Evolutionary conservation across 2,797 vertebrate species (phyloP).

Genomic region (Poeciliopsis gracilis): DNA sequence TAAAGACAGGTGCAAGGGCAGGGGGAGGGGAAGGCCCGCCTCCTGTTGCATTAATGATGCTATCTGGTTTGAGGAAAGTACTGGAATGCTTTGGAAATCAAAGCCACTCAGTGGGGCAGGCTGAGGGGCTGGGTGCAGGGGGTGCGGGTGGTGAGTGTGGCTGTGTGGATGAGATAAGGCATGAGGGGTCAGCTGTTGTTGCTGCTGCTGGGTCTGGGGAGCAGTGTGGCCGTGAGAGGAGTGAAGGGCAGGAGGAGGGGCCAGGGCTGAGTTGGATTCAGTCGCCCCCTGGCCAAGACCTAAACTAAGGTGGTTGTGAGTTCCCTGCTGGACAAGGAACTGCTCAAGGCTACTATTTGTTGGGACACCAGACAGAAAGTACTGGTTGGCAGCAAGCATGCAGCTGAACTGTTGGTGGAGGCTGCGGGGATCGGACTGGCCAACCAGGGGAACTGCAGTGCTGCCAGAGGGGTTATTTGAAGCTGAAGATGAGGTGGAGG

Average conservation of each 20-base stretch:
- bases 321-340: conserved; percentile 85
- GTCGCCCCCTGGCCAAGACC: conserved; percentile 75
- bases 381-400: conserved; percentile 87
- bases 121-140: conserved; percentile 83
- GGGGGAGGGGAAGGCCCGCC: conserved; percentile 81
- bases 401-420: conserved; percentile 88
- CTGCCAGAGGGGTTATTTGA: conserved; percentile 81
- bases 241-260: conserved; percentile 83
- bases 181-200: conserved; percentile 82
- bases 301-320: conserved; percentile 83
- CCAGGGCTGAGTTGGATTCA: conserved; percentile 79
- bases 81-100: conserved; percentile 86
- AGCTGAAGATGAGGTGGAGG: conserved; percentile 76
- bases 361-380: conserved; percentile 85
- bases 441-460: conserved; percentile 78
- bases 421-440: conserved; percentile 84
- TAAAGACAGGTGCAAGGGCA: conserved; percentile 84
- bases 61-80: conserved; percentile 85
- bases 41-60: conserved; percentile 86
- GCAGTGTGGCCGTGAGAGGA: conserved; percentile 80
- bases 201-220: conserved; percentile 81
- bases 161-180: conserved; percentile 83
- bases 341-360: conserved; percentile 85
- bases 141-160: conserved; percentile 84
- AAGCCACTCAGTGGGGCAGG: conserved; percentile 81